Base-by-base conservation (phyloP, 2,888 invertebrate species). In the Torymus auratus region DNA sequence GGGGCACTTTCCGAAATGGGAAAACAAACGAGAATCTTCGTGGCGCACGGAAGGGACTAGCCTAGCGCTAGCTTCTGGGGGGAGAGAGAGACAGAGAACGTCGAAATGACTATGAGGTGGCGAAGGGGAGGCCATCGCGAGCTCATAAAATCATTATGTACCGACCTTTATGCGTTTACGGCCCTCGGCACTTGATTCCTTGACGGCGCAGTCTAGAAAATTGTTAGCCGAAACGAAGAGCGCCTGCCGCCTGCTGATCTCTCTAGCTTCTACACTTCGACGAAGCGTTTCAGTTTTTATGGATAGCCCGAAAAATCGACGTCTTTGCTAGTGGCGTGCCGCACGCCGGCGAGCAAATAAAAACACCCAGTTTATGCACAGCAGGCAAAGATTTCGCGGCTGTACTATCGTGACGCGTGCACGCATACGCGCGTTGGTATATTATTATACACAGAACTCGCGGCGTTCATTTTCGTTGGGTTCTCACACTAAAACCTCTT, bases 141-240 rank as follows among this genome's bases (percentile, higher is more conserved):
- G 84, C 84, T 84, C 87, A 85, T 87, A 87, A 88, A 88, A 87
- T 86, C 87, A 87, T 87, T 88, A 87, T 84, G 84, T 84, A 83
- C 85, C 84, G 83, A 84, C 85, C 85, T 87, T 86, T 85, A 86
- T 85, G 83, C 85, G 75, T 86, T 86, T 85, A 86, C 84, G 84
- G 85, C 83, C 84, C 85, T 41, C 41, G 41, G 84, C 85, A 85
- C 84, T 83, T 85, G 86, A 87, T 85, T 84, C 86, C 85, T 58
- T n/a, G 64, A 41, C 28, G 13, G 53, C 83, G 84, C 84, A 83
- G 86, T 84, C 83, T 83, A 84, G 80, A 75, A 78, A 82, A 82
- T 82, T 79, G 81, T 76, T 80, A 68, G 73, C 65, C 84, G 61
- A 78, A 71, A 65, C 71, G 80, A 80, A 78, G 74, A 41, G 56